Evolutionary conservation across 2,797 vertebrate species (phyloP), one percentile per base, ranked within the genome.

Genomic region (Cryptoblepharus egeriae): DNA sequence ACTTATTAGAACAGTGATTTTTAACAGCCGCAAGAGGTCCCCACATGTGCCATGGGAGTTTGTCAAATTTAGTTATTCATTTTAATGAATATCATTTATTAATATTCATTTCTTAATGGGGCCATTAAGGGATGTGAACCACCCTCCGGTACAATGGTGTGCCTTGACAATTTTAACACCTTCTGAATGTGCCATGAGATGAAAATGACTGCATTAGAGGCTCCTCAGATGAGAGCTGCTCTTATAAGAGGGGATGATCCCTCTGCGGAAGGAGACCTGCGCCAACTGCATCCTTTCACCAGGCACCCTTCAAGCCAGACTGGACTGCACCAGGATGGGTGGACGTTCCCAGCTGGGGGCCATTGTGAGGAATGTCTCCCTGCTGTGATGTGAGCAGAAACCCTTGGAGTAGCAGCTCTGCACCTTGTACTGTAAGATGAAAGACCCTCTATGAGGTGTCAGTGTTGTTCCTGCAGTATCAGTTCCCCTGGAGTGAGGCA

Each of bases 351-450:
- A 82, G 32, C 22, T 22, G 77, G 60, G 12, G 79, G 57, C 12
- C 68, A 77, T 3, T 0, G 1, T 64, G 75, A 92, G 77, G 90
- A 87, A 91, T 84, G 87, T 16, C 12, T 82, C 81, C 89, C 83
- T 55, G 42, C 86, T 79, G 89, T 58, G 84, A 57, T 45, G 39
- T 24, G 32, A 88, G 82, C 0, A 58, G 49, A 37, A 37, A 55
- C 30, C 75, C 81, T 32, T 8, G 63, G 78, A 82, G 78, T 3
- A 28, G 42, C 30, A 86, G 39, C 35, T 77, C 55, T 37, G 63
- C 16, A 16, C 26, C 60, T 30, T 0, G 64, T 0, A 0, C 0
- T 35, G 42, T 52, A 68, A 89, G 13, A n/a, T n/a, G 65, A 1
- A 52, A n/a, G 87, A 77, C 71, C 26, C 39, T 86, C 69, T 65